Evolutionary conservation across 2,888 invertebrate genomes (phyloP), one percentile per base, ranked within the genome.

Genomic region (Scaptomyza parva): DNA sequence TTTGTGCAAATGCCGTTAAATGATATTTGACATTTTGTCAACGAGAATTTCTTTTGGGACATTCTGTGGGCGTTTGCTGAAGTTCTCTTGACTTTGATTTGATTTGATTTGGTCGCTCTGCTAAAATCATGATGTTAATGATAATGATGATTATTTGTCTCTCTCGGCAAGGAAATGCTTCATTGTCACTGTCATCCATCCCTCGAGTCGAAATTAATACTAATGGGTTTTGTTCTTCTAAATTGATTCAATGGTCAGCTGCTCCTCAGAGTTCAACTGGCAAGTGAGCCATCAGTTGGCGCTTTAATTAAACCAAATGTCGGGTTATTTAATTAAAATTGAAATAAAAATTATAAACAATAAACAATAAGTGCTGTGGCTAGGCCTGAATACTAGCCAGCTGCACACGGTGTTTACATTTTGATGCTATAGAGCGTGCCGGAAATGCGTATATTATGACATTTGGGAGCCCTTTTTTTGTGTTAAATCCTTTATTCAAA

Each of bases 321-420:
- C 47, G 61, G 70, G 64, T 70, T 87, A 87, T 82, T 81, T 86
- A 86, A 81, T 81, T 78, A 81, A 81, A 81, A 84, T 85, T 86
- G 81, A 63, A 84, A 63, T 86, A 81, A 86, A 76, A 77, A 77
- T 84, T 80, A 86, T 86, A 84, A 81, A 84, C 87, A 84, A 78
- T 83, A 74, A 61, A 70, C 70, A 65, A 76, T 54, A 53, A 70
- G 55, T 59, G 50, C 45, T 40, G 58, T 40, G 54, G 45, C 61
- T 35, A 30, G 40, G 54, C 43, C 63, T 3, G 37, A 37, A 37
- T 17, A 17, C 37, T n/a, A 18, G 74, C n/a, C 68, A 57, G 55
- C 48, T 82, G 69, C 54, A 72, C 45, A 51, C 40, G 55, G 28
- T 86, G 66, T 78, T 86, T 86, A 78, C 86, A 67, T 84, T 86